A percentile compares a stretch with the other conserved stretches of the same genome.
Evolutionary conservation across 2,113 vertebrate genomes (phyloP).

Genomic region (Ceratotherium simum): DNA sequence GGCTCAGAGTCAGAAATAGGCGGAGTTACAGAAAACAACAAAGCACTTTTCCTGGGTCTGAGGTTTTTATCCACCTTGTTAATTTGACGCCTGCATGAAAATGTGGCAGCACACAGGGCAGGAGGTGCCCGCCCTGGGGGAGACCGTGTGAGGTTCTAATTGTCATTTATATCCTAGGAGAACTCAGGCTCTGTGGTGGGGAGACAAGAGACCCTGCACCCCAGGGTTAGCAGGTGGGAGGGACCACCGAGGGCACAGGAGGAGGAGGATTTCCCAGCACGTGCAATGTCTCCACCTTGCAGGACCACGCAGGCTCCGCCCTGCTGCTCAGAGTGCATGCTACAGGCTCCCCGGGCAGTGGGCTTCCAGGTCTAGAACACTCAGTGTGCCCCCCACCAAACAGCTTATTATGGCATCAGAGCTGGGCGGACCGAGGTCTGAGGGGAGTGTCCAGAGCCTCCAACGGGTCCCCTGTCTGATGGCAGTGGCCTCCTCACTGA

Average conservation of each 20-base stretch:
- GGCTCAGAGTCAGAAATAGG: neutral
- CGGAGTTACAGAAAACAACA: neutral
- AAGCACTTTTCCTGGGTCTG: neutral
- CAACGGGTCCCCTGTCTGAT: neutral
- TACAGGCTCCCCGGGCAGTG: fast-evolving
- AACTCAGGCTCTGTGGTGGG: neutral
- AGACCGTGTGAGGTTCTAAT: neutral
- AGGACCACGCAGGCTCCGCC: neutral
- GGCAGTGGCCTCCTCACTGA: neutral
- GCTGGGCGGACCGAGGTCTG: neutral
- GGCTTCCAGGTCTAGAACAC: neutral
- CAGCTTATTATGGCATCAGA: neutral
- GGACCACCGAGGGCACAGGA: neutral
- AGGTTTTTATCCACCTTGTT: neutral
- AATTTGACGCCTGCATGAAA: neutral
- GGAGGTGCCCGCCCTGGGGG: too few species aligned
- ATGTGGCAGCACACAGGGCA: neutral
- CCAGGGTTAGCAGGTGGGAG: neutral
- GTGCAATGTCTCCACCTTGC: fast-evolving
- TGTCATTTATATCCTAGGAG: neutral
- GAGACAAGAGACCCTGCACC: neutral
- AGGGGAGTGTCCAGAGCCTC: neutral
- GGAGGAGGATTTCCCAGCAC: neutral
- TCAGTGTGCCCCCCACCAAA: neutral
- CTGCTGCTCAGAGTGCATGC: neutral